Base-by-base conservation (phyloP, 2,888 invertebrate genomes). In the Adelognathus sp. region DNA sequence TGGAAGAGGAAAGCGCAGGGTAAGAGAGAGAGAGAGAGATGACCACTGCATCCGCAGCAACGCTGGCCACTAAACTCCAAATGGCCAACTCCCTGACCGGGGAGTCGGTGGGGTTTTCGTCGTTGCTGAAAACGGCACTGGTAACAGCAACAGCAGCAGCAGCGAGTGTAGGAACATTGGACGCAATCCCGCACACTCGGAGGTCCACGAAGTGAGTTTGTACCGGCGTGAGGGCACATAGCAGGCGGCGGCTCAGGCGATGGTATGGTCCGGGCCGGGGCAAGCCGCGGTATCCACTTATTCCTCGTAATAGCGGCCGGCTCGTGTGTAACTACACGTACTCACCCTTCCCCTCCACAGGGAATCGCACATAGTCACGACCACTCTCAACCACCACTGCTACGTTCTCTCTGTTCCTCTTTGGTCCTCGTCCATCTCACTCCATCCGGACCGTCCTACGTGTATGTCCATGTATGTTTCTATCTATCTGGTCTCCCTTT, bases 1-100 rank as follows among this genome's bases (percentile, higher is more conserved):
- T 29, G n/a, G 36, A 36, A n/a, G 9, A 9, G 36, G 9, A 11
- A 36, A 11, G n/a, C 11, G n/a, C 18, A 21, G 44, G 18, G 18
- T 9, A 16, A 24, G 24, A 11, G 18, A 41, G 60, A 39, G 27
- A 2, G 60, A 11, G 61, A 21, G 27, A 39, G 54, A 64, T 52
- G 64, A 76, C 39, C 41, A 67, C 46, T 29, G 46, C 50, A 27
- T 21, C 41, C 54, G 61, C 73, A 75, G 72, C 72, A 69, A 70
- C 46, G 54, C 58, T 60, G 71, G 79, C 83, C 84, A 79, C 86
- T 87, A 86, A 86, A 86, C 86, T 86, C 86, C 82, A 86, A 87
- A 87, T 84, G 83, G 84, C 85, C 85, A 87, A 87, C 86, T 84
- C 83, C 66, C 60, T 27, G 52, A 41, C 61, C 50, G 64, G 52